Percentiles rank a stretch among this genome's conserved stretches.
These are phyloP conservation scores for Hydrozoanthus tunicans DNA, from an alignment of 64 coral and sea anemone species.

Conservation along the genomic window DNA sequence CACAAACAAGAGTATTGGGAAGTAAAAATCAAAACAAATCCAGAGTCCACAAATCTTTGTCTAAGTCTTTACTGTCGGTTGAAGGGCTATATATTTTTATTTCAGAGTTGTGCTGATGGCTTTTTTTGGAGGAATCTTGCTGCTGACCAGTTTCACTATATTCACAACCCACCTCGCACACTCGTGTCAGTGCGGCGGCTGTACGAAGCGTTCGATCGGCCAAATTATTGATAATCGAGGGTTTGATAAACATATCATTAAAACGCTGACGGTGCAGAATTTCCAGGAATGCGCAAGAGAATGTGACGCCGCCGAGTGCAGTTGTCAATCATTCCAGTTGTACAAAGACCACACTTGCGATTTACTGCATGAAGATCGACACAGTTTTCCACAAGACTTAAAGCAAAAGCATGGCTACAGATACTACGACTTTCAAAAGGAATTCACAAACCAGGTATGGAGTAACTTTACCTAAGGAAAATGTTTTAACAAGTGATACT, in stretches of 20 bases:
- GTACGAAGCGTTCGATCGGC: no score
- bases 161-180: neutral
- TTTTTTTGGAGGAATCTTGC: neutral
- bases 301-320: neutral
- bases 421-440: constrained; percentile 9
- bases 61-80: no score
- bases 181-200: neutral
- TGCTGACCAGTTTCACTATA: neutral
- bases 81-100: no score
- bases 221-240: constrained; percentile 4
- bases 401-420: neutral
- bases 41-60: no score
- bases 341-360: neutral
- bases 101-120: neutral
- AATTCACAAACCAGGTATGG: neutral
- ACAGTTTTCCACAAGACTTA: neutral
- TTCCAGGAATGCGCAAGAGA: neutral
- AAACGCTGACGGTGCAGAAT: neutral
- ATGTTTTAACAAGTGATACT: no score
- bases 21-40: no score
- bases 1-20: no score
- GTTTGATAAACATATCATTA: constrained; percentile 44
- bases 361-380: neutral
- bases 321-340: constrained; percentile 6
- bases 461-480: neutral